Base-by-base conservation (phyloP, 2,113 vertebrate species). In the Cynocephalus volans region DNA sequence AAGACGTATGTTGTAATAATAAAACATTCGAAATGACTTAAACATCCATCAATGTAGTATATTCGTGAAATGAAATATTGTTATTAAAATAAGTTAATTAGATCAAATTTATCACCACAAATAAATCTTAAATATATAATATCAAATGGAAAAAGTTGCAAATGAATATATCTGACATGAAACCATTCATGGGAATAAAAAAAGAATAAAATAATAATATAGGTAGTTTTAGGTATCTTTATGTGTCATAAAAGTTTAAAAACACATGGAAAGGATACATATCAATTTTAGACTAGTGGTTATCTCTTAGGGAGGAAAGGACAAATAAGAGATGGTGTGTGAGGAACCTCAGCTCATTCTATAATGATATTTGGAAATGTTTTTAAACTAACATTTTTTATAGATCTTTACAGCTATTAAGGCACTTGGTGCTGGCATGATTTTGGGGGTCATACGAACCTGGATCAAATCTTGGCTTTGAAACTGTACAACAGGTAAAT, bases 111-210 rank as follows among this genome's bases (percentile, higher is more conserved):
- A 94, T 92, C 58, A 79, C 8, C 41, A 65, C 41, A 23, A 56
- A 72, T 52, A 93, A 75, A 83, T 88, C 15, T 82, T 58, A 52
- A 52, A 67, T 80, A 67, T 48, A 85, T 73, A 65, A 81, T 62
- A 18, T 50, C 65, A 45, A 62, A 48, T 41, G 28, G 65, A 81
- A 60, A 64, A 58, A 81, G 3, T 48, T 73, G 64, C 45, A 64
- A 94, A 84, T 60, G 8, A 6, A 90, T 79, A 23, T 6, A 10
- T 23, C 50, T 84, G 23, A 48, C 79, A 65, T 56, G 19, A 82
- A 75, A 79, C 45, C 5, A 19, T 80, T 62, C 31, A 23, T 33
- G n/a, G n/a, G 33, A 73, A 18, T 95, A 95, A 72, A 33, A 23
- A 58, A 69, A 75, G n/a, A n/a, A n/a, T n/a, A n/a, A n/a, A n/a